These are phyloP conservation scores for Gambelia wislizenii DNA, from an alignment of 2,797 vertebrate genomes.

Conservation along the genomic window DNA sequence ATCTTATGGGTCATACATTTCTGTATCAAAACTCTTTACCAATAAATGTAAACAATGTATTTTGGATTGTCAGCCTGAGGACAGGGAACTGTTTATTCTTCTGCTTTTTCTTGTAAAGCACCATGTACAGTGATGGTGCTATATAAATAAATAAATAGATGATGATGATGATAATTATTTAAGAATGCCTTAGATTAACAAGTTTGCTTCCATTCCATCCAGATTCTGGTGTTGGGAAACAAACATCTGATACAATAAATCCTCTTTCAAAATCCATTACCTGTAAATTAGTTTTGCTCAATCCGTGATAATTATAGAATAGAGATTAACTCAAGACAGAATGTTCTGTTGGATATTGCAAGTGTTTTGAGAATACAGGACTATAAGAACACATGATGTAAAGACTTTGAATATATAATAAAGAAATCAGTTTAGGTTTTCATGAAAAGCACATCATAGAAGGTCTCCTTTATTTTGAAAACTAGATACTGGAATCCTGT, in stretches of 20 bases:
- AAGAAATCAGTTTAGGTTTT: conserved; percentile 27
- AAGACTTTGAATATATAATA: conserved; percentile 9
- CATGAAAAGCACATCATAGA: conserved; percentile 30
- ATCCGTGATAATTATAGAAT: neutral
- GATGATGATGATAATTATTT: no score
- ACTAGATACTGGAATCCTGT: conserved; percentile 17
- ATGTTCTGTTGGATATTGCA: neutral
- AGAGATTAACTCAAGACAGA: neutral
- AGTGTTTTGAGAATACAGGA: conserved; percentile 13
- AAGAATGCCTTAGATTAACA: neutral
- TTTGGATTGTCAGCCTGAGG: no score
- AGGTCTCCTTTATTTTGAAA: accelerated
- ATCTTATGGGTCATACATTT: neutral
- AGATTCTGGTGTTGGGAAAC: conserved; percentile 6
- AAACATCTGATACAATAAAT: neutral
- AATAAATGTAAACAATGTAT: neutral
- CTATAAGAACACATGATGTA: neutral
- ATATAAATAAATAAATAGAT: no score
- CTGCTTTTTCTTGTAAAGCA: no score
- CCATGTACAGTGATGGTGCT: no score
- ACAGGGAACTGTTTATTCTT: no score
- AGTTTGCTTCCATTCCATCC: conserved; percentile 10
- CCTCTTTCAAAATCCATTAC: neutral
- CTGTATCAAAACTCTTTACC: neutral
- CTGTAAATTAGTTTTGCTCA: neutral